phyloP scores from a whole-genome alignment of 2,888 invertebrate genomes.

The Saturnia pavonia region DNA sequence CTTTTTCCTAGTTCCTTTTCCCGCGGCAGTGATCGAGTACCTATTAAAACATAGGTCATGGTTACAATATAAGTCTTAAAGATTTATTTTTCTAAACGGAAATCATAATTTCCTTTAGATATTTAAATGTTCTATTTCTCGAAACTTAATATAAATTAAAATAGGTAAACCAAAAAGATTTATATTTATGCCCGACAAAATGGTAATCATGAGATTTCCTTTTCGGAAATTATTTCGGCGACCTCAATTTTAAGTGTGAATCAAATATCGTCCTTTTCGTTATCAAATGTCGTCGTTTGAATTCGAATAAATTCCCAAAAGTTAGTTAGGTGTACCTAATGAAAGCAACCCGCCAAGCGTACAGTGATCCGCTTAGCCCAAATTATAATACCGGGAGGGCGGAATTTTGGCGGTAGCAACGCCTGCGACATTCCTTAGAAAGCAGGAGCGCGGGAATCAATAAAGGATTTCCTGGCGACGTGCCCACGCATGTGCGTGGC shows the following conservation, averaged over 20 bases:
- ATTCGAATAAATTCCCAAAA: constrained; percentile 39
- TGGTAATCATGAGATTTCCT: constrained; percentile 22
- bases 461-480: constrained; percentile 81
- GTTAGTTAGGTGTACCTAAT: constrained; percentile 44
- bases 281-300: no score
- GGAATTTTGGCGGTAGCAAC: constrained; percentile 72
- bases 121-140: background rate
- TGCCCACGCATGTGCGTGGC: constrained; percentile 81
- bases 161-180: constrained; percentile 3
- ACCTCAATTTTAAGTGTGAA: constrained; percentile 20
- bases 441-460: constrained; percentile 80
- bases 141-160: background rate
- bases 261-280: constrained; percentile 20
- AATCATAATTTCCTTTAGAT: background rate
- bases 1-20: background rate
- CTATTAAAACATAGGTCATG: background rate
- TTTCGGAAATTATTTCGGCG: constrained; percentile 21
- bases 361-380: constrained; percentile 63
- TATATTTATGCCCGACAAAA: constrained; percentile 11
- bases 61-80: background rate
- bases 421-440: constrained; percentile 78
- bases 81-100: background rate
- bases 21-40: background rate
- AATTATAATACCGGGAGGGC: constrained; percentile 65
- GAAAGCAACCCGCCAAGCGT: constrained; percentile 53